Evolutionary conservation across 2,113 vertebrate genomes (phyloP), one percentile per base, ranked within the genome.

Genomic region (Poicephalus gulielmi): DNA sequence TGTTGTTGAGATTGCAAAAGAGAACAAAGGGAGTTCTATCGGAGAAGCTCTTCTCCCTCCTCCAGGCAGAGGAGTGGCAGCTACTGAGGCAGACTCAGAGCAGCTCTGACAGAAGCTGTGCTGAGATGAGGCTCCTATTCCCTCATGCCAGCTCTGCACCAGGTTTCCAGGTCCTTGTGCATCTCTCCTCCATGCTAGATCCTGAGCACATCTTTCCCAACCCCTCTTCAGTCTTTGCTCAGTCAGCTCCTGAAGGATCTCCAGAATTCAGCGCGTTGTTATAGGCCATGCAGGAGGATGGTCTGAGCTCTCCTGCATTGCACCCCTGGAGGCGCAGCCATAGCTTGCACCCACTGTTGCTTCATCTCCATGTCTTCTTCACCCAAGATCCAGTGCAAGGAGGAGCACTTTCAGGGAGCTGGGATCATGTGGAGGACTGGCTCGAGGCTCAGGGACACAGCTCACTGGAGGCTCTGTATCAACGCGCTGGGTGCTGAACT

Each of bases 11-110:
- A 83, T 70, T 77, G 78, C 71, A 43, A 79, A 80, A 83, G 83
- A 90, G 71, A 90, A 83, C 68, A 88, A 94, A 92, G 70, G 28
- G 76, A 95, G 86, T 92, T 83, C 46, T 94, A 1, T 50, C 63
- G 41, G 80, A 64, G 57, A 52, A 92, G 50, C 64, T 90, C 64
- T 80, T 62, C 53, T 93, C 46, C n/a, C 18, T 88, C 41, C 79
- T 90, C 53, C n/a, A 27, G 24, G 68, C 53, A 67, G 79, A 66
- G 57, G 37, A 83, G 24, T 6, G 28, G 66, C 79, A 84, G 55
- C n/a, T 80, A 12, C 77, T 84, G 86, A 87, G 71, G 71, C 79
- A 53, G 76, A n/a, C 16, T 2, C 2, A 37, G 83, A 89, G 27
- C 70, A 79, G 67, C 59, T 76, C 57, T 62, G 39, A 12, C 46